Base-by-base conservation (phyloP, 2,113 vertebrate species). In the Sphyrna mokarran region DNA sequence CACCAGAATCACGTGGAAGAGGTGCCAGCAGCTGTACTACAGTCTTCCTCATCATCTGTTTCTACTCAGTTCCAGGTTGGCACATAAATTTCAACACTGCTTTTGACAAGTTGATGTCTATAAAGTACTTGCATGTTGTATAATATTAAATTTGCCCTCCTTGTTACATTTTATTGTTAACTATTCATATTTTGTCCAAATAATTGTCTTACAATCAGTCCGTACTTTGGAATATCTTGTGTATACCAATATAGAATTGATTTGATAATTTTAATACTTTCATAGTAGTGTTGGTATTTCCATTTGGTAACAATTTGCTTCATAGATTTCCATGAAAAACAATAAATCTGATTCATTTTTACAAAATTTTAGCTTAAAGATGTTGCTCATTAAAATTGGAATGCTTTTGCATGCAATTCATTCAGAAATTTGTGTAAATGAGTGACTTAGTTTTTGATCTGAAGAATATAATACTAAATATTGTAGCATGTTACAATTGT, bases 11-110 rank as follows among this genome's bases (percentile, higher is more conserved):
- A 97, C 96, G 97, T 86, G 96, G 98, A 98, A 0, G 98, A 98
- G 96, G 98, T 97, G 86, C 97, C 97, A 0, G 96, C 98, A 96
- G 96, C 97, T 68, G 96, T 98, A 90, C 97, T 98, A 18, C 97
- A 97, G 97, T 97, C 97, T 5, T 93, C 97, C 96, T 97, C 97
- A 95, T 96, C 97, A 86, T 95, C 94, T 96, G 96, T 97, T 95
- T 97, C 97, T 96, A 96, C 97, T 90, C 97, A 96, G 94, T 97
- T 97, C 95, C 98, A 98, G 98, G 98, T 98, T 97, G 97, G 98
- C 96, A 96, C 90, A 66, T 66, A 48, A 37, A 95, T 90, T 33
- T 66, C 72, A 76, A 95, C 43, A 18, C 94, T 72, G 68, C 43
- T 95, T 95, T 43, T 70, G 40, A 29, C 23, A 72, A 54, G 23